A percentile compares a stretch with the other conserved stretches of the same genome.
phyloP scores from a whole-genome alignment of 64 coral and sea anemone species.

The Porites lutea region DNA sequence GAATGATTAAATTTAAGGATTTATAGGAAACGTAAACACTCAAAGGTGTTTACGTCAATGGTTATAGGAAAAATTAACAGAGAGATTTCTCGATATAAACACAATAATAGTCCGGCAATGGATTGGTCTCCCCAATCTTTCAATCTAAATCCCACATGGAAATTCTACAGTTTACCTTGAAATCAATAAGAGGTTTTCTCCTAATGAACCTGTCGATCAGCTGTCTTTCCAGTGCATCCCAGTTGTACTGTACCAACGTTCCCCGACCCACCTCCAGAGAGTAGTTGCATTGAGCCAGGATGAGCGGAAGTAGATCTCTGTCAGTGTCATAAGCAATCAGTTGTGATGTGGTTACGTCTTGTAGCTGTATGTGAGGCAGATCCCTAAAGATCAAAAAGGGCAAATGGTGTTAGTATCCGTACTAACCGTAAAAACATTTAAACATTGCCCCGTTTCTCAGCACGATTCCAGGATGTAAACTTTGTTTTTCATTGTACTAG shows the following conservation, averaged over 20 bases:
- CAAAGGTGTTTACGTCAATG: no score
- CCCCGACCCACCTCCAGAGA: conserved; percentile 73
- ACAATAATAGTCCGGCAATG: no score
- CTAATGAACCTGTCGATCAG: conserved; percentile 76
- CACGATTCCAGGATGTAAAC: no score
- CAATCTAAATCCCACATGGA: no score
- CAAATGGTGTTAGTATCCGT: not conserved
- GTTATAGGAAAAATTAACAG: no score
- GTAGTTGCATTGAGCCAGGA: conserved; percentile 72
- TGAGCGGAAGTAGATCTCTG: conserved; percentile 62
- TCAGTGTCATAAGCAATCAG: conserved; percentile 67
- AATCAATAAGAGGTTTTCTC: conserved; percentile 63
- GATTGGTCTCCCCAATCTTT: no score
- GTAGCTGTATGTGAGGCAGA: conserved; percentile 23
- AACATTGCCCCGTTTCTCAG: no score
- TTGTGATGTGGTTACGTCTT: conserved; percentile 51
- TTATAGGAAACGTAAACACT: no score
- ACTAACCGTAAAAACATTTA: no score
- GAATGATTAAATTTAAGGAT: no score
- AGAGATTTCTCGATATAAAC: no score
- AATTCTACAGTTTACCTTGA: conserved; percentile 37
- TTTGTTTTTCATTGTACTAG: no score
- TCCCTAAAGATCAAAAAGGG: conserved; percentile 1
- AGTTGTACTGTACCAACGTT: conserved; percentile 71
- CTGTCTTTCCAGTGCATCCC: conserved; percentile 65